Evolutionary conservation across 30 jellyfish, hydroid and myxozoan species (phyloP), one percentile per base, ranked within the genome.

Genomic region (Haliclystus octoradiatus): DNA sequence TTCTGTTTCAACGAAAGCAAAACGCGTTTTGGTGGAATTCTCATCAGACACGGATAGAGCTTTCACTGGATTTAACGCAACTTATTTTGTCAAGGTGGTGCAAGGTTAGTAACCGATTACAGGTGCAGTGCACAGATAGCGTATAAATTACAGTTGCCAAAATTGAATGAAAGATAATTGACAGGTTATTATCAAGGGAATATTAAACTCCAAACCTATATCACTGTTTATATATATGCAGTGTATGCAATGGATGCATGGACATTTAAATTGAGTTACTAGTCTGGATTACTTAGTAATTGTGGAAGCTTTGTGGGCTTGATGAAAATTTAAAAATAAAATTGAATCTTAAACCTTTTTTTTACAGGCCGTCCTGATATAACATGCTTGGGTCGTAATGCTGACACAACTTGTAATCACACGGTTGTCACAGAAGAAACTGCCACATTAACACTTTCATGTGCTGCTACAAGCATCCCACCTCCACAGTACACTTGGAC

Each of bases 51-150:
- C 30, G 28, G 23, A 75, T 2, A 74, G 73, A 50, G 33, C 81
- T 0, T 85, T 72, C 78, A 69, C 78, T 31, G 96, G 96, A 5
- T 85, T 85, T 63, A 85, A 85, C 63, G 96, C 96, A 1, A 77
- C 94, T 3, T 80, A 78, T 70, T 24, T 65, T 4, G 70, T 85
- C 71, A 50, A 75, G 34, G 83, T 85, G 62, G 79, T 94, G 1
- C 76, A 73, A 69, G 94, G 96, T 79, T 40, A 1, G 83, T 68
- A n/a, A n/a, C n/a, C n/a, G n/a, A n/a, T n/a, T n/a, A n/a, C n/a
- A n/a, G n/a, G n/a, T n/a, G n/a, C n/a, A n/a, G n/a, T n/a, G n/a
- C n/a, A n/a, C n/a, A n/a, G n/a, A n/a, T n/a, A n/a, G n/a, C n/a
- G n/a, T n/a, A n/a, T n/a, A n/a, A n/a, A n/a, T n/a, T n/a, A n/a